Evolutionary conservation across 2,113 vertebrate genomes (phyloP).

Genomic region (Dascyllus trimaculatus): DNA sequence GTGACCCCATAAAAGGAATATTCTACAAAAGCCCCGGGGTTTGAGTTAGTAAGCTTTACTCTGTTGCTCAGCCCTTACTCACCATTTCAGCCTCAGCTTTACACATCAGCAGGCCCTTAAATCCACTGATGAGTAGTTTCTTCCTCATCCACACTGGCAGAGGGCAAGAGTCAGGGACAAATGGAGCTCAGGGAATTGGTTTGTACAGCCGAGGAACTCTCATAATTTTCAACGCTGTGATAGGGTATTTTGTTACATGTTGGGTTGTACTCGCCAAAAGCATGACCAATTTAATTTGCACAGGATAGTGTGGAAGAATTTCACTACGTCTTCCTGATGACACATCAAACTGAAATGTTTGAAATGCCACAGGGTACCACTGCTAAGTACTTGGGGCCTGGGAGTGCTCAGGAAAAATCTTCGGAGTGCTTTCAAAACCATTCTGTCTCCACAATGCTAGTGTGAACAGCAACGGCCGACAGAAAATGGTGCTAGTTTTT

Average conservation of each 20-base stretch:
- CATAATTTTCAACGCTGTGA: constrained; percentile 35
- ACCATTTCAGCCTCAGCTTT: constrained; percentile 67
- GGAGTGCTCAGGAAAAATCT: constrained; percentile 39
- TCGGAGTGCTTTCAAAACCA: constrained; percentile 44
- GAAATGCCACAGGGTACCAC: constrained; percentile 66
- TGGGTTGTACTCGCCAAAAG: constrained; percentile 57
- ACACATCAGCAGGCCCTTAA: constrained; percentile 60
- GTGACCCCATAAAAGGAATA: constrained; percentile 77
- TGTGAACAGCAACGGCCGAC: constrained; percentile 39
- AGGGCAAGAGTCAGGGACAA: constrained; percentile 46
- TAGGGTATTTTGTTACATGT: constrained; percentile 60
- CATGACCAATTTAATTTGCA: constrained; percentile 75
- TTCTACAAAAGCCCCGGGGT: constrained; percentile 63
- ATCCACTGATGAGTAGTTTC: constrained; percentile 70
- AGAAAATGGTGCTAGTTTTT: constrained; percentile 45
- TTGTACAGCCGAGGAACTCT: constrained; percentile 39
- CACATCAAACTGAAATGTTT: constrained; percentile 76
- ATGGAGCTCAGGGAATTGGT: constrained; percentile 36
- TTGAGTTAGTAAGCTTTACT: constrained; percentile 54
- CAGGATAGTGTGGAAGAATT: constrained; percentile 60
- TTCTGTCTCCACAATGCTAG: constrained; percentile 7
- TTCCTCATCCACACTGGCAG: constrained; percentile 53
- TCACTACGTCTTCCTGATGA: constrained; percentile 72
- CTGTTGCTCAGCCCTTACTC: constrained; percentile 78
- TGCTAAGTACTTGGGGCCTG: constrained; percentile 56